These are phyloP conservation scores for Aplodontia rufa DNA, from an alignment of 2,113 vertebrate genomes.

Conservation along the genomic window DNA sequence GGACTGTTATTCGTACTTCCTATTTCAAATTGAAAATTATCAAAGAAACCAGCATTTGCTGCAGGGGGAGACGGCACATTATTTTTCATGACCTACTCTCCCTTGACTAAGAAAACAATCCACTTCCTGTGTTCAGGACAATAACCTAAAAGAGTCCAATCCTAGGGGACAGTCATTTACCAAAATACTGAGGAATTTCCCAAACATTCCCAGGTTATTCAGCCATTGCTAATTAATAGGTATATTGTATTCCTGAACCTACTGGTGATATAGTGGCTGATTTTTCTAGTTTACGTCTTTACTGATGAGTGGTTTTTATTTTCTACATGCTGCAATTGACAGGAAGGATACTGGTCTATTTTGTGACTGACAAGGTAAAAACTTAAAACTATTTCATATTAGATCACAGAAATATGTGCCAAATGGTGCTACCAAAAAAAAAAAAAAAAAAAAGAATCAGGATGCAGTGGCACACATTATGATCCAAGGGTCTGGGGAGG, in stretches of 20 bases:
- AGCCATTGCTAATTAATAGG: conserved; percentile 32
- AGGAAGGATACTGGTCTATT: not conserved
- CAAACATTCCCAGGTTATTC: not conserved
- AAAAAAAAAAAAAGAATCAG: no score
- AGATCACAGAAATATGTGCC: conserved; percentile 11
- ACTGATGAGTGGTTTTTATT: conserved; percentile 51
- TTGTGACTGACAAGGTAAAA: conserved; percentile 35
- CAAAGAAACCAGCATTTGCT: conserved; percentile 33
- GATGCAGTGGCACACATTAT: no score
- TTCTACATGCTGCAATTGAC: conserved; percentile 40
- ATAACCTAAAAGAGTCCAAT: conserved; percentile 7
- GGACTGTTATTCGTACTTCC: conserved; percentile 35
- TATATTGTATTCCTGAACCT: conserved; percentile 51
- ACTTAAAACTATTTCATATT: conserved; percentile 50
- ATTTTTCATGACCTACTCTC: conserved; percentile 42
- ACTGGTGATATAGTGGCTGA: not conserved
- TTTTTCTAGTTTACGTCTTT: conserved; percentile 37
- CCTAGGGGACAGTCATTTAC: conserved; percentile 39
- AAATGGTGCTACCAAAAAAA: conserved; percentile 21
- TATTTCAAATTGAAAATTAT: conserved; percentile 35
- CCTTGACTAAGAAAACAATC: conserved; percentile 49
- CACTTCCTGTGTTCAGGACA: conserved; percentile 45
- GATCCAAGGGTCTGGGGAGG: no score
- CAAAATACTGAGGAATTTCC: conserved; percentile 26
- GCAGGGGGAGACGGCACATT: not conserved